A percentile compares a stretch with the other conserved stretches of the same genome.
phyloP scores from a whole-genome alignment of 1,140 invertebrate genomes.

The Triops cancriformis region DNA sequence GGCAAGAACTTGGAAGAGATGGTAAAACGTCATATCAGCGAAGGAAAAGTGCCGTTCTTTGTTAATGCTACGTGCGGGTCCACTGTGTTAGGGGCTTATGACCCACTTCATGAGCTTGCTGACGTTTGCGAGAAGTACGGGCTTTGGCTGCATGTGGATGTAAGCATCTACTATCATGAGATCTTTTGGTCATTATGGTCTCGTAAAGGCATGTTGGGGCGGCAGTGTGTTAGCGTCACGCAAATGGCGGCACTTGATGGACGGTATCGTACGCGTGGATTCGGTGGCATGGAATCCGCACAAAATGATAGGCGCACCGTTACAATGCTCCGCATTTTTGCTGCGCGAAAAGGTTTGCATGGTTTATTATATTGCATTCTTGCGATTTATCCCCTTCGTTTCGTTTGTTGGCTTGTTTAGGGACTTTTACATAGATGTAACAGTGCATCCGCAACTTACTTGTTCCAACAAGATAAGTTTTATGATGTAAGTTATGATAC shows the following conservation, averaged over 20 bases:
- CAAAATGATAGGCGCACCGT: slow-evolving; percentile 76
- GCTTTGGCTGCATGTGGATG: slow-evolving; percentile 81
- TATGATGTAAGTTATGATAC: slow-evolving; percentile 84
- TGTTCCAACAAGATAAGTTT: slow-evolving; percentile 88
- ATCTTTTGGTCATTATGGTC: slow-evolving; percentile 31
- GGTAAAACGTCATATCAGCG: slow-evolving; percentile 42
- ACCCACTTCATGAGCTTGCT: slow-evolving; percentile 45
- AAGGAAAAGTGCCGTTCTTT: slow-evolving; percentile 52
- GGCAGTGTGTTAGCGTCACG: slow-evolving; percentile 63
- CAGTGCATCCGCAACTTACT: slow-evolving; percentile 66
- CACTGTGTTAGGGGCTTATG: slow-evolving; percentile 42
- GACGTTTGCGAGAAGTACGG: slow-evolving; percentile 44
- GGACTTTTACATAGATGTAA: slow-evolving; percentile 62
- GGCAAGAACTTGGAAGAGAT: slow-evolving; percentile 46
- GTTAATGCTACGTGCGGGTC: slow-evolving; percentile 53
- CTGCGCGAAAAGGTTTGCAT: slow-evolving; percentile 48
- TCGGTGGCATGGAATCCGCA: slow-evolving; percentile 91
- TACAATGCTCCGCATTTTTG: slow-evolving; percentile 79
- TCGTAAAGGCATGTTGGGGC: slow-evolving; percentile 67
- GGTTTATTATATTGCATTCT: background rate
- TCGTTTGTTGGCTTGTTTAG: slow-evolving; percentile 28
- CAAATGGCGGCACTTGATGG: slow-evolving; percentile 33
- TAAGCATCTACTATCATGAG: slow-evolving; percentile 39
- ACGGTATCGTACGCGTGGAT: slow-evolving; percentile 53
- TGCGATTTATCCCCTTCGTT: background rate